phyloP scores from a whole-genome alignment of 2,113 vertebrate genomes.

The Daphoenositta chrysoptera region DNA sequence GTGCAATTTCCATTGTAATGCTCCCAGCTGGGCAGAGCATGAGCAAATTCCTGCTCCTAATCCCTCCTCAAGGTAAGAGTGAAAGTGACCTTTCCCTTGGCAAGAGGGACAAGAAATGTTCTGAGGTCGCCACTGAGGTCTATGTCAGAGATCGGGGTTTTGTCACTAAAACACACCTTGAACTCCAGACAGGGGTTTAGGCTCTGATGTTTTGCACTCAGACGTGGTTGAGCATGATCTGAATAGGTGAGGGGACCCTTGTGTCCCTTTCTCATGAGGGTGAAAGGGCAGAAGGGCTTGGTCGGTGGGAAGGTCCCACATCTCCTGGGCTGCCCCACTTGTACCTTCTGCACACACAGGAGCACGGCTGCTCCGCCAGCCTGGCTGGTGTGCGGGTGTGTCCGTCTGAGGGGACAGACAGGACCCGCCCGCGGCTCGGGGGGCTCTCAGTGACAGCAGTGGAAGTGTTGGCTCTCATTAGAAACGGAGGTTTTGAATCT shows the following conservation, averaged over 20 bases:
- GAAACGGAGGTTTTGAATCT: background rate
- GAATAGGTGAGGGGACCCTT: no score
- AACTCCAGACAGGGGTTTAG: background rate
- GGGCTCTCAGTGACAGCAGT: background rate
- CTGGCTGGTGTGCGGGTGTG: no score
- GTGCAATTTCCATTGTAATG: rapidly evolving
- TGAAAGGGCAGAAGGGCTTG: background rate
- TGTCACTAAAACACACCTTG: background rate
- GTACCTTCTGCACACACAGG: rapidly evolving
- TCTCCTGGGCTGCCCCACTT: background rate
- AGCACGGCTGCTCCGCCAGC: background rate
- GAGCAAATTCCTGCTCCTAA: background rate
- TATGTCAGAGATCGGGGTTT: background rate
- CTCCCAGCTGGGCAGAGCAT: background rate
- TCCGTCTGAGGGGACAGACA: background rate
- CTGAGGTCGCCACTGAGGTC: background rate
- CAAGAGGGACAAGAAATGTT: background rate
- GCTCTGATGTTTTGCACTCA: background rate
- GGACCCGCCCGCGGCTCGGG: background rate
- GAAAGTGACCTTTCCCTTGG: background rate
- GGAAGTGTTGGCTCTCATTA: background rate
- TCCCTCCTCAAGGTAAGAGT: background rate
- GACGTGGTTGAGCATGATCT: rapidly evolving
- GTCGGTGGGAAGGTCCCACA: background rate
- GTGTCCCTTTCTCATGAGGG: background rate